Evolutionary conservation across 2,797 vertebrate genomes (phyloP).

Genomic region (Aplochiton taeniatus): DNA sequence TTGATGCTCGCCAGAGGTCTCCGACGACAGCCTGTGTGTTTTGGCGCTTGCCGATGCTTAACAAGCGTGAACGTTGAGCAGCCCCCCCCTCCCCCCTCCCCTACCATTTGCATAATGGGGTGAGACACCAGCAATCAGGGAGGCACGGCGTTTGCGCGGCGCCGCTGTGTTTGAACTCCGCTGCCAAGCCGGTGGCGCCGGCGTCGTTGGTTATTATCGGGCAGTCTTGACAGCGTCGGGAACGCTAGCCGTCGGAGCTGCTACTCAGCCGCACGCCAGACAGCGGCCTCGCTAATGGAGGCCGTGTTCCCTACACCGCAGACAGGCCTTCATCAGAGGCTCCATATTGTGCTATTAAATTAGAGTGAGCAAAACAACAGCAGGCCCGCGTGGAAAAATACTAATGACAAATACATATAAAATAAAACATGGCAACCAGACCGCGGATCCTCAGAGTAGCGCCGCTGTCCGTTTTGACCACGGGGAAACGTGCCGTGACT

Average conservation of each 20-base stretch:
- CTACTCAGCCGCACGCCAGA: conserved; percentile 51
- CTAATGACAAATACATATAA: too few species aligned
- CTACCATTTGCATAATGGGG: conserved; percentile 36
- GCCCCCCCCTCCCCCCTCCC: conserved; percentile 33
- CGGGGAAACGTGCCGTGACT: neutral
- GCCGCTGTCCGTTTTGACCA: neutral
- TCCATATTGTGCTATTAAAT: conserved; percentile 46
- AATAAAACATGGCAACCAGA: too few species aligned
- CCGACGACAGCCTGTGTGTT: neutral
- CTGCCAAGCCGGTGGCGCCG: conserved; percentile 13
- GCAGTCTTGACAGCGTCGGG: conserved; percentile 40
- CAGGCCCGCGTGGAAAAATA: neutral
- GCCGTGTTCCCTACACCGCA: conserved; percentile 55
- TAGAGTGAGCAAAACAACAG: conserved; percentile 23
- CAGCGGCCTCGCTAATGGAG: conserved; percentile 44
- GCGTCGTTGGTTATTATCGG: conserved; percentile 45
- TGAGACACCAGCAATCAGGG: conserved; percentile 22
- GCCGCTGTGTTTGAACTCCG: conserved; percentile 50
- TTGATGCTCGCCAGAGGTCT: neutral
- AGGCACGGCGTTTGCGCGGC: conserved; percentile 50
- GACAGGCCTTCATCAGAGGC: conserved; percentile 54
- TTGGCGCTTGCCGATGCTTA: conserved; percentile 18
- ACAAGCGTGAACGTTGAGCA: neutral
- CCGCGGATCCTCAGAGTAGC: too few species aligned
- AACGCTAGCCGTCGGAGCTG: conserved; percentile 29